Percentiles rank a stretch among this genome's conserved stretches.
These are phyloP conservation scores for Neodiprion fabricii DNA, from an alignment of 1,140 invertebrate genomes.

Conservation along the genomic window DNA sequence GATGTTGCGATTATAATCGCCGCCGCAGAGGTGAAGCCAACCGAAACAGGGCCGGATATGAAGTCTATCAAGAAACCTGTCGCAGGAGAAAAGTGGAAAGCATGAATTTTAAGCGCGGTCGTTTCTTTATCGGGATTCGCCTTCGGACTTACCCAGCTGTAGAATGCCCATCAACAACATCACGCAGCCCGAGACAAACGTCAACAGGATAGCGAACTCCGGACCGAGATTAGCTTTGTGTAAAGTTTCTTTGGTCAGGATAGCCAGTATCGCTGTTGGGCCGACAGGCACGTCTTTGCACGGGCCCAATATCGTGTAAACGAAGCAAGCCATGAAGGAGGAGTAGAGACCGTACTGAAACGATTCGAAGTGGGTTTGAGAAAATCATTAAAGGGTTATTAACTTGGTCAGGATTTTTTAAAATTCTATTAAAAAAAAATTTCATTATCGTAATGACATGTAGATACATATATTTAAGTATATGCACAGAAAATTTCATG, in stretches of 20 bases:
- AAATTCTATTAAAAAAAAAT: background rate
- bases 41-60: conserved; percentile 90
- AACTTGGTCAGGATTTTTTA: too few species aligned
- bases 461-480: too few species aligned
- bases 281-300: conserved; percentile 78
- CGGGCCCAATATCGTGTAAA: conserved; percentile 79
- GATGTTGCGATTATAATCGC: conserved; percentile 88
- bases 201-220: conserved; percentile 80
- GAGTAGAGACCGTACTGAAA: conserved; percentile 84
- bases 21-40: conserved; percentile 89
- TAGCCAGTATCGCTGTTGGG: conserved; percentile 72
- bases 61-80: conserved; percentile 90
- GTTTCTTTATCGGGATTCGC: background rate
- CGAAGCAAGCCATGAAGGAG: conserved; percentile 84
- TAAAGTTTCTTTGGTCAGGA: conserved; percentile 71
- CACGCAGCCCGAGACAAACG: conserved; percentile 80
- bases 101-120: background rate
- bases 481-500: too few species aligned
- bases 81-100: conserved; percentile 31
- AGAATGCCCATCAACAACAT: conserved; percentile 84
- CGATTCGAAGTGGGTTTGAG: conserved; percentile 9
- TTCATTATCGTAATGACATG: background rate
- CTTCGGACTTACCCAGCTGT: conserved; percentile 72
- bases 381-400: background rate
- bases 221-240: conserved; percentile 64